These are phyloP conservation scores for Cacatua alba DNA, from an alignment of 2,113 vertebrate species.

Conservation along the genomic window DNA sequence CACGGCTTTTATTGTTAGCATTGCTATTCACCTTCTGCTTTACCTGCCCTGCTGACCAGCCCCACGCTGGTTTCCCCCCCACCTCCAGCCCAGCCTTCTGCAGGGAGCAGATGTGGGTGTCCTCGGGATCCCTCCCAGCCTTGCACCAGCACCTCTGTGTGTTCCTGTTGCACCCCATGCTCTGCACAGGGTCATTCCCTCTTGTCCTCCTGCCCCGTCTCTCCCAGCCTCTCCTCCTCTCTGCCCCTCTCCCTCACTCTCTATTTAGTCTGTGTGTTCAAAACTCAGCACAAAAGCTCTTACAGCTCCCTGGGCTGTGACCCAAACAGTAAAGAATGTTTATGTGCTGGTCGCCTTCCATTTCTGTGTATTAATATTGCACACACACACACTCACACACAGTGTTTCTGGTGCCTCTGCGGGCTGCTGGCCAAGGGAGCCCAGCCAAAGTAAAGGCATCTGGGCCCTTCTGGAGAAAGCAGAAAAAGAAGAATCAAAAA, in stretches of 20 bases:
- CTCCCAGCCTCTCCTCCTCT: neutral
- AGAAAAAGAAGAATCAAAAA: neutral
- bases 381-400: constrained; percentile 50
- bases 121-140: neutral
- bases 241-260: neutral
- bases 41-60: accelerated
- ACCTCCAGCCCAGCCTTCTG: neutral
- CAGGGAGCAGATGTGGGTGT: neutral
- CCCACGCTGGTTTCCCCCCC: neutral
- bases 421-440: constrained; percentile 57
- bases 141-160: neutral
- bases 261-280: constrained; percentile 43
- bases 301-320: constrained; percentile 60
- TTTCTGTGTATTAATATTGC: constrained; percentile 52
- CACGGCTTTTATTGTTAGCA: neutral
- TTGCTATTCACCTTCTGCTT: neutral
- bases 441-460: constrained; percentile 69
- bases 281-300: constrained; percentile 56
- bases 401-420: constrained; percentile 14
- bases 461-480: constrained; percentile 54
- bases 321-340: constrained; percentile 74
- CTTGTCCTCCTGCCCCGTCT: neutral
- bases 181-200: neutral
- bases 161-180: neutral
- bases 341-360: constrained; percentile 68